phyloP scores from a whole-genome alignment of 2,888 invertebrate genomes.

The Scaeva pyrastri region DNA sequence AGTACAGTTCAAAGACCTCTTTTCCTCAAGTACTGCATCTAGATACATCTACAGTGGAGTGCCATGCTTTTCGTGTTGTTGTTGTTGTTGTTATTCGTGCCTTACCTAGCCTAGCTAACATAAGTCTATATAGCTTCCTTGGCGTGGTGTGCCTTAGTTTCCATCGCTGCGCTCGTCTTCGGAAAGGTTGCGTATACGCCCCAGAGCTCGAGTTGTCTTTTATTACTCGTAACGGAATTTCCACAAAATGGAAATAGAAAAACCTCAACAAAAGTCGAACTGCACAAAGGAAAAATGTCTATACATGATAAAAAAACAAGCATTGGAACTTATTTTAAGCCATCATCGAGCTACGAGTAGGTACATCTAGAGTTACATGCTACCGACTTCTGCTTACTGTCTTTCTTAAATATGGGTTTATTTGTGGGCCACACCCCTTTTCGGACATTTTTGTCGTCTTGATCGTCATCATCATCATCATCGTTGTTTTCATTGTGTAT shows the following conservation, averaged over 20 bases:
- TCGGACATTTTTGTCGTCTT: slow-evolving; percentile 33
- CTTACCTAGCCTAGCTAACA: no score
- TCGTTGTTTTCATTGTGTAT: slow-evolving; percentile 1
- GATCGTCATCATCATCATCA: neutral
- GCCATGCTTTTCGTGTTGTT: no score
- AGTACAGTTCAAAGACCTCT: slow-evolving; percentile 68
- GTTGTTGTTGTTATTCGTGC: neutral
- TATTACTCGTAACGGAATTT: slow-evolving; percentile 54
- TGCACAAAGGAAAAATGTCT: neutral
- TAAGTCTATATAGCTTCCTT: slow-evolving; percentile 16
- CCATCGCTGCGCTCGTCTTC: slow-evolving; percentile 28
- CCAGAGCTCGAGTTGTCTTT: slow-evolving; percentile 30
- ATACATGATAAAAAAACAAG: slow-evolving; percentile 45
- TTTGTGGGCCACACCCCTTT: slow-evolving; percentile 49
- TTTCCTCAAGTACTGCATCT: slow-evolving; percentile 34
- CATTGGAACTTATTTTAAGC: slow-evolving; percentile 23
- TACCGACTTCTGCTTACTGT: slow-evolving; percentile 6
- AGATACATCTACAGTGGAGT: neutral
- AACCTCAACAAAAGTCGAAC: slow-evolving; percentile 36
- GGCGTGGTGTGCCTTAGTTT: slow-evolving; percentile 47
- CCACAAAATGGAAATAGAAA: slow-evolving; percentile 25
- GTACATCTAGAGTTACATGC: neutral
- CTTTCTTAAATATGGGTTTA: slow-evolving; percentile 28
- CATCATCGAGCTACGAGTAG: neutral
- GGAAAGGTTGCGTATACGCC: slow-evolving; percentile 72